Conservation (phyloP, 2,888 invertebrate species). For the Hedya salicella region DNA sequence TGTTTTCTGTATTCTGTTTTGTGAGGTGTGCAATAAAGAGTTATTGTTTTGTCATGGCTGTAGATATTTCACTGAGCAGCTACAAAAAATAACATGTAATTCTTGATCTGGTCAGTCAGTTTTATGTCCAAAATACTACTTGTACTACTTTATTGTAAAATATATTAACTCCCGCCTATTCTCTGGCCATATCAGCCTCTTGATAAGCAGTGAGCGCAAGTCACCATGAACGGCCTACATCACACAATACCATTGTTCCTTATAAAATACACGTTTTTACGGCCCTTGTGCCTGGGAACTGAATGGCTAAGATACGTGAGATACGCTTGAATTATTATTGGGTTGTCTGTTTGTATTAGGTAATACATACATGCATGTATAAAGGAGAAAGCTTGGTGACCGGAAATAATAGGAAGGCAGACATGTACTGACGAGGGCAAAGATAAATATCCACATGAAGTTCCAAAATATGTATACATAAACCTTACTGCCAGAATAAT, state of each 20-base stretch:
- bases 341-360: background rate
- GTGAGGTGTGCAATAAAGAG: too few species aligned
- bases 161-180: background rate
- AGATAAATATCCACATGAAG: too few species aligned
- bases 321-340: background rate
- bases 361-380: background rate
- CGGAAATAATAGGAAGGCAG: too few species aligned
- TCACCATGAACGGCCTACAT: slow-evolving; percentile 47
- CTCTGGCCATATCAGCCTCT: slow-evolving; percentile 21
- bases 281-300: background rate
- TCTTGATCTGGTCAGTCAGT: too few species aligned
- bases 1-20: too few species aligned
- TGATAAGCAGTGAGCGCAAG: slow-evolving; percentile 47
- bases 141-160: background rate
- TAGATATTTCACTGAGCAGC: too few species aligned
- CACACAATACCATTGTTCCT: slow-evolving; percentile 38
- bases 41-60: too few species aligned
- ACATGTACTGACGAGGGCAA: too few species aligned
- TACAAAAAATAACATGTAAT: too few species aligned
- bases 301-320: slow-evolving; percentile 13
- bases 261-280: slow-evolving; percentile 42
- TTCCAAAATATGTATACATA: too few species aligned
- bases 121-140: too few species aligned
- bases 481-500: too few species aligned
- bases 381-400: background rate